A percentile compares a stretch with the other conserved stretches of the same genome.
Conservation (phyloP, 2,797 vertebrate genomes). For the Naso thynnoides region DNA sequence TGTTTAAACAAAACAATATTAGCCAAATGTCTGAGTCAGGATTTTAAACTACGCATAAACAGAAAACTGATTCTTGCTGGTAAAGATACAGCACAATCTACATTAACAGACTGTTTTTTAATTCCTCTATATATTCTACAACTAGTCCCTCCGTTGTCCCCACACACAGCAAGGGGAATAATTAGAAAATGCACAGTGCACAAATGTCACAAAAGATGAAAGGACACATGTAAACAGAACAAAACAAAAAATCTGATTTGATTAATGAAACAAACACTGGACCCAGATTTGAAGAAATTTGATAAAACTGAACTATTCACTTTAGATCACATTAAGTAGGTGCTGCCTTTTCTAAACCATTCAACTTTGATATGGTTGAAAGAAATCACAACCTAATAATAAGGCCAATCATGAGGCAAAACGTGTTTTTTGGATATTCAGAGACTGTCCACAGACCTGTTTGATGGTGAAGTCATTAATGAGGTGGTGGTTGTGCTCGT, state of each 20-base stretch:
- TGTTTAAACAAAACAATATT: not conserved
- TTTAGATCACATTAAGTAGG: not conserved
- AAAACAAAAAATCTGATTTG: not conserved
- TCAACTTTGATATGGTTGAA: not conserved
- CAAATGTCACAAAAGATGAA: not conserved
- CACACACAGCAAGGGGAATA: not conserved
- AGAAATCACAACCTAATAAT: no score
- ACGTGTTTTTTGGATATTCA: not conserved
- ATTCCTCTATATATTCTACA: not conserved
- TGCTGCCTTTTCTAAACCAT: not conserved
- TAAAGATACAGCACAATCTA: not conserved
- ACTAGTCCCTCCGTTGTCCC: not conserved
- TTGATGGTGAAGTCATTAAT: constrained; percentile 96
- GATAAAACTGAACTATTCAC: not conserved
- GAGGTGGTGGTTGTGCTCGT: constrained; percentile 95
- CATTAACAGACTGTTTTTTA: not conserved
- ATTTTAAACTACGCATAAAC: constrained; percentile 4
- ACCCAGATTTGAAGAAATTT: not conserved
- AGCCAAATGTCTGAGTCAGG: not conserved
- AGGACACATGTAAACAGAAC: not conserved
- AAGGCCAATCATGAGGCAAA: not conserved
- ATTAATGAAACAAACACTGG: not conserved
- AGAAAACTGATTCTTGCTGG: not conserved
- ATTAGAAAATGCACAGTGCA: not conserved
- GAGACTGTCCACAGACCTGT: constrained; percentile 80